Conservation (phyloP, 2,888 invertebrate species). For the Stenolophus ochropezus region DNA sequence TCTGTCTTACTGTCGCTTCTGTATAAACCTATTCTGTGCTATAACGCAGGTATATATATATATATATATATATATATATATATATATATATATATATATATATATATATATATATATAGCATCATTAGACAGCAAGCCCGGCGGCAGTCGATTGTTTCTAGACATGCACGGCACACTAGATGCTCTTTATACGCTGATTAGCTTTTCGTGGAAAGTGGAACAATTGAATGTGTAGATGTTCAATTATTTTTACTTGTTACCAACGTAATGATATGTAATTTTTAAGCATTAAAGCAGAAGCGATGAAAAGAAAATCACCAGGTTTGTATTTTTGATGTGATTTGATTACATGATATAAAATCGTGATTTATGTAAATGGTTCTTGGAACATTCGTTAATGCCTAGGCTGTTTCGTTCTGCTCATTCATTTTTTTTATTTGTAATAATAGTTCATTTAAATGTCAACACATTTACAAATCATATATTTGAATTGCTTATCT, state of each 20-base stretch:
- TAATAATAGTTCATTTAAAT: too few species aligned
- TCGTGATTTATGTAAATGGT: background rate
- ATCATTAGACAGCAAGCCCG: background rate
- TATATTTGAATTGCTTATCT: too few species aligned
- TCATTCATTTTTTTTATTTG: too few species aligned
- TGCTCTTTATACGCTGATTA: constrained; percentile 1
- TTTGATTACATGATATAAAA: background rate
- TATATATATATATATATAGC: too few species aligned
- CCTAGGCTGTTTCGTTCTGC: too few species aligned
- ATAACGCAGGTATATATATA: too few species aligned
- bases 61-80: too few species aligned
- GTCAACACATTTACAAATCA: too few species aligned
- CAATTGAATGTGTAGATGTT: background rate
- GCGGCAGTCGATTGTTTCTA: background rate
- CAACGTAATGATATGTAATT: constrained; percentile 2
- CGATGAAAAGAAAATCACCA: background rate
- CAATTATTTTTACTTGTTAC: constrained; percentile 1
- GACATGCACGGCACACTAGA: background rate
- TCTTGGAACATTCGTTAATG: background rate
- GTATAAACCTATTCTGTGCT: too few species aligned
- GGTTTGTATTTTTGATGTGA: background rate
- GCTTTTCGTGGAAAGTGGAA: background rate
- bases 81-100: too few species aligned
- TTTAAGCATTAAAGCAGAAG: background rate
- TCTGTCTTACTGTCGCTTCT: too few species aligned